Evolutionary conservation across 2,113 vertebrate species (phyloP), one percentile per base, ranked within the genome.

Genomic region (Psammodynastes pulverulentus): DNA sequence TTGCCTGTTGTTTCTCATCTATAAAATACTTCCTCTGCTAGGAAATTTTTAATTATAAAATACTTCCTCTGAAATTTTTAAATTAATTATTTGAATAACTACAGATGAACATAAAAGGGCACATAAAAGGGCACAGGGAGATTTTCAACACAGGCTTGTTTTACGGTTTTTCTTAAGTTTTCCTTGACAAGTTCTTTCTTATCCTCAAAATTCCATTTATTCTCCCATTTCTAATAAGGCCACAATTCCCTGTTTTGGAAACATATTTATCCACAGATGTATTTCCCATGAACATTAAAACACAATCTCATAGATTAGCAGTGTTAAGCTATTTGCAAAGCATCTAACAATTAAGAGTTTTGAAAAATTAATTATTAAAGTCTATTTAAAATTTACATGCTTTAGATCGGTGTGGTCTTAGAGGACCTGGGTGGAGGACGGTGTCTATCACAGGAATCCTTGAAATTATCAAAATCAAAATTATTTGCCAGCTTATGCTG

Each of bases 51-150:
- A 96, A 96, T 96, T 95, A 95, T 72, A 72, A 72, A 72, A 72
- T 34, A 17, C 10, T 62, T 62, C 3, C 26, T n/a, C 26, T 62
- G 26, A n/a, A 62, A 5, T 4, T 7, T 87, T 96, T 95, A 94
- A 96, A 96, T 96, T 95, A 95, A 72, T 93, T 94, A 91, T 96
- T 95, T 95, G 95, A 96, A 94, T 94, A 87, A 92, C 13, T 89
- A 93, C 94, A 92, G 15, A 46, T 19, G 94, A 95, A 92, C 0
- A 0, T 90, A 84, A 94, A 90, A 46, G 88, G 43, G 53, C 84
- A 92, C 0, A 0, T 90, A 84, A 94, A 90, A 46, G 88, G 43
- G 53, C 84, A 34, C 29, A 23, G 52, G 94, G 49, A 86, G 90
- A 91, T 92, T 95, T 92, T 12, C 0, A 92, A 95, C 93, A 85